Percentiles rank a stretch among this genome's conserved stretches.
Conservation (phyloP, 2,113 vertebrate genomes). For the Leptodactylus fuscus region DNA sequence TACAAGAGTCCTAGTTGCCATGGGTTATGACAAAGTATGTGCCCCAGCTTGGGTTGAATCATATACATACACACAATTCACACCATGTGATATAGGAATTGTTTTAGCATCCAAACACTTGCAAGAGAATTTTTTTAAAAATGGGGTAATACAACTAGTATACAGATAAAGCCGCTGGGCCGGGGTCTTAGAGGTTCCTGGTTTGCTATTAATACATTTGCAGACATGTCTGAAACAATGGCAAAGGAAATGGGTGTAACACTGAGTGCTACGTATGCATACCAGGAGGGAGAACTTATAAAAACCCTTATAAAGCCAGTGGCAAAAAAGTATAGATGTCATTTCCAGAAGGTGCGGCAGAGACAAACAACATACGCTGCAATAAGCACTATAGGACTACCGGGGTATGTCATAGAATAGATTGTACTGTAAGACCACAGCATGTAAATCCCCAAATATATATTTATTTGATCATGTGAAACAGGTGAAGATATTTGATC, state of each 20-base stretch:
- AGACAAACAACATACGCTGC: background rate
- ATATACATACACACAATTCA: too few relatives aligned
- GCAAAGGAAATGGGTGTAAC: constrained; percentile 45
- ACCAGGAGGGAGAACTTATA: background rate
- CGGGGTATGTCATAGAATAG: too few relatives aligned
- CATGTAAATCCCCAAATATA: constrained; percentile 53
- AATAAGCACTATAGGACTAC: too few relatives aligned
- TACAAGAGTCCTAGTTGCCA: too few relatives aligned
- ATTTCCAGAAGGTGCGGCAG: background rate
- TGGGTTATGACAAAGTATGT: too few relatives aligned
- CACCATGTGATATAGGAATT: too few relatives aligned
- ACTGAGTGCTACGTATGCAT: background rate
- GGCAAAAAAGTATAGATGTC: background rate
- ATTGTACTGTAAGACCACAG: background rate
- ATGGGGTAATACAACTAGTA: too few relatives aligned
- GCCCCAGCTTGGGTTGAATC: too few relatives aligned
- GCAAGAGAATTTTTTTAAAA: too few relatives aligned
- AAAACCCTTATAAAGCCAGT: background rate
- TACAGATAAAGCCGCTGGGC: background rate
- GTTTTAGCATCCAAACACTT: background rate
- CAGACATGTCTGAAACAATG: constrained; percentile 50
- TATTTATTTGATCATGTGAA: constrained; percentile 49
- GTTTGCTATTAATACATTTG: constrained; percentile 30
- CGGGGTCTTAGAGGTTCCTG: constrained; percentile 50
- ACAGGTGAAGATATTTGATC: constrained; percentile 22